phyloP scores from a whole-genome alignment of 92 coral and sea anemone species.

The Scolanthus callimorphus region DNA sequence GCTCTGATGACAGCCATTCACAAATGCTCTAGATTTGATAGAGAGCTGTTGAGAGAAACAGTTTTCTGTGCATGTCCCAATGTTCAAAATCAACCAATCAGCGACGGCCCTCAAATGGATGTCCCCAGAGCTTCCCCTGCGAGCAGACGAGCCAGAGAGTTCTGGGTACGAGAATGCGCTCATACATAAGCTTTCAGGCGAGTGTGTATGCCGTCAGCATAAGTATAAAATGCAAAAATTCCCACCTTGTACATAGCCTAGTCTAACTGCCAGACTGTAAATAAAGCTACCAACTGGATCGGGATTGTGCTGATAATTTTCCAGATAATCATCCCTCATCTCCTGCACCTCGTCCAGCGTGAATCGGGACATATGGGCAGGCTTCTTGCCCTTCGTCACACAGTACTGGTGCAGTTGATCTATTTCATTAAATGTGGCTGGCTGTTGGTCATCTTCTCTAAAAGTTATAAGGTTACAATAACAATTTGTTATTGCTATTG shows the following conservation, averaged over 20 bases:
- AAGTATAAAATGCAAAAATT: not conserved
- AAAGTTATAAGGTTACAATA: not conserved
- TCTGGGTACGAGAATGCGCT: too few relatives aligned
- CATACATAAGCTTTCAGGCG: too few relatives aligned
- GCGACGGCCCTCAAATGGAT: too few relatives aligned
- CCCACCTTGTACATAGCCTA: slow-evolving; percentile 34
- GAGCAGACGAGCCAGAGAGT: too few relatives aligned
- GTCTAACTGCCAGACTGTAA: slow-evolving; percentile 43
- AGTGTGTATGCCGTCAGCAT: too few relatives aligned
- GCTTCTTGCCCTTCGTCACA: slow-evolving; percentile 59
- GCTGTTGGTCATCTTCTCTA: slow-evolving; percentile 40
- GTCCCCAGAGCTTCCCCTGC: too few relatives aligned
- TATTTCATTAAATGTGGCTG: slow-evolving; percentile 45
- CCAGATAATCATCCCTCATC: slow-evolving; percentile 43
- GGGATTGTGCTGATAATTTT: slow-evolving; percentile 27
- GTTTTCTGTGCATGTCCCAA: too few relatives aligned
- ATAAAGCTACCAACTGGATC: slow-evolving; percentile 60
- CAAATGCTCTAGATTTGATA: too few relatives aligned
- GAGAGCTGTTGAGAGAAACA: too few relatives aligned
- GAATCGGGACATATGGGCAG: slow-evolving; percentile 60
- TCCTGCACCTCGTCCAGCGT: slow-evolving; percentile 47
- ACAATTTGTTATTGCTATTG: too few relatives aligned
- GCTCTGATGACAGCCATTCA: too few relatives aligned
- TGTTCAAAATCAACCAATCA: too few relatives aligned
- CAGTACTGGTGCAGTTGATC: slow-evolving; percentile 57